These are phyloP conservation scores for Ashinkailepas kermadecensis DNA, from an alignment of 2,888 invertebrate genomes.

Conservation along the genomic window DNA sequence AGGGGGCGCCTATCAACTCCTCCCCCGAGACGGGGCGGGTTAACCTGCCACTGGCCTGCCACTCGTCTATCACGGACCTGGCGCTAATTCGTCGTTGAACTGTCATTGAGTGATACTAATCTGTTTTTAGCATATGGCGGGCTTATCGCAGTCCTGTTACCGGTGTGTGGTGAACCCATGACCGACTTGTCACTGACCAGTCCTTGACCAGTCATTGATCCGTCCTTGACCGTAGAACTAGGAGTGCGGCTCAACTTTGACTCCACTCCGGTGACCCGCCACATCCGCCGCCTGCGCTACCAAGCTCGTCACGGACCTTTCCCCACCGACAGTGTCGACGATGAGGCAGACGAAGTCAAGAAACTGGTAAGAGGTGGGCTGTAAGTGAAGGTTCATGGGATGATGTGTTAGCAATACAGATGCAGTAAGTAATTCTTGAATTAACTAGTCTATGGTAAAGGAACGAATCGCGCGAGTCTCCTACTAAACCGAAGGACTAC, in stretches of 20 bases:
- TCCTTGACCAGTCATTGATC: too few relatives aligned
- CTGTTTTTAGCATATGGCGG: too few relatives aligned
- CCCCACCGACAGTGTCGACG: background rate
- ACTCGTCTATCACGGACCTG: too few relatives aligned
- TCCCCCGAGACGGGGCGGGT: too few relatives aligned
- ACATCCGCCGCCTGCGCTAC: constrained; percentile 17
- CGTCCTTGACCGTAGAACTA: background rate
- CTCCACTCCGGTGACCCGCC: constrained; percentile 6
- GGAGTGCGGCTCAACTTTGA: constrained; percentile 9
- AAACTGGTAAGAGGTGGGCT: background rate
- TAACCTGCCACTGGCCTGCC: too few relatives aligned
- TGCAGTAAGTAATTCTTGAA: background rate
- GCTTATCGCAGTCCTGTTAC: too few relatives aligned
- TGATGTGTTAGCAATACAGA: background rate
- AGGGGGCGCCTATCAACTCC: too few relatives aligned
- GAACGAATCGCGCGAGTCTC: too few relatives aligned
- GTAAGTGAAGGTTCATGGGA: background rate
- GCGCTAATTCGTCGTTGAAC: too few relatives aligned
- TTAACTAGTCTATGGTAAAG: background rate
- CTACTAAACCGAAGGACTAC: background rate
- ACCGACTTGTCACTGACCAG: too few relatives aligned
- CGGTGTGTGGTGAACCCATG: too few relatives aligned
- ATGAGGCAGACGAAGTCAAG: background rate
- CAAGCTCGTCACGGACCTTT: background rate
- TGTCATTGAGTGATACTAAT: too few relatives aligned